Percentiles rank a stretch among this genome's conserved stretches.
Evolutionary conservation across 2,113 vertebrate genomes (phyloP).

Genomic region (Eurypyga helias): DNA sequence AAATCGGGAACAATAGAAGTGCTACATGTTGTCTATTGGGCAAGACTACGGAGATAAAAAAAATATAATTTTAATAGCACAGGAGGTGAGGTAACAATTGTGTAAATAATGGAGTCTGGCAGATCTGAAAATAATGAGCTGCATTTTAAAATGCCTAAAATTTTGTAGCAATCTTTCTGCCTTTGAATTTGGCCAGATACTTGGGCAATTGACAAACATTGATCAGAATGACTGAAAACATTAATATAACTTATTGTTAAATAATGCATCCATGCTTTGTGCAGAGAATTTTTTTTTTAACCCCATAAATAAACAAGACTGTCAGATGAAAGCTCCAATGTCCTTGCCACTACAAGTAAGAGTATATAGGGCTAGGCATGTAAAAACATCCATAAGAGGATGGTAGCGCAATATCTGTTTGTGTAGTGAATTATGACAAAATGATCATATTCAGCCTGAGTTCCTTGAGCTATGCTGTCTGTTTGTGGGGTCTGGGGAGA

Average conservation of each 20-base stretch:
- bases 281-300: neutral
- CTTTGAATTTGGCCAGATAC: neutral
- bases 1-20: neutral
- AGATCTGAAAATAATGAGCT: neutral
- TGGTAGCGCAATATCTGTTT: neutral
- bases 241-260: neutral
- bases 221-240: neutral
- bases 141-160: neutral
- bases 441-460: neutral
- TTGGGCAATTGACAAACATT: neutral
- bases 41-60: neutral
- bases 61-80: neutral
- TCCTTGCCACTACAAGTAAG: neutral
- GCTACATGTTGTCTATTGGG: neutral
- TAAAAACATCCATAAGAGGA: neutral
- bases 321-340: neutral
- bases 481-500: neutral
- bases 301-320: neutral
- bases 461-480: neutral
- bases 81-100: neutral
- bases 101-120: neutral
- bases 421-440: neutral
- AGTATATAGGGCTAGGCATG: neutral
- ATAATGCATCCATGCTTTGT: neutral
- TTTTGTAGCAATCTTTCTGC: neutral